Evolutionary conservation across 2,888 invertebrate genomes (phyloP), one percentile per base, ranked within the genome.

Genomic region (Trachelus stipa): DNA sequence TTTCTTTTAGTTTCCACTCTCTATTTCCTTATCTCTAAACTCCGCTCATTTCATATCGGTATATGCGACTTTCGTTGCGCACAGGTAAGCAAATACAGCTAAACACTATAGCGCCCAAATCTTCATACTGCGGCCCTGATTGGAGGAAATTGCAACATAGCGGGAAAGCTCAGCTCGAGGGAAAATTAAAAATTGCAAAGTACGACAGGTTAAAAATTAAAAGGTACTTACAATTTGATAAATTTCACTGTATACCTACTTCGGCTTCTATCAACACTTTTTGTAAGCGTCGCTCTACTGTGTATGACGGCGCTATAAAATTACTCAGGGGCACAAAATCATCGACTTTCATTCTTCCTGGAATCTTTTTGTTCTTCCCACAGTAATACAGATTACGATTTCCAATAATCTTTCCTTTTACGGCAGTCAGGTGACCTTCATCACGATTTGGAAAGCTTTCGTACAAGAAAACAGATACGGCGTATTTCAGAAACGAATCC

Each of bases 341-440:
- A 34, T 94, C 93, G 12, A 93, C 92, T 84, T 94, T 94, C 90
- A 96, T 92, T 23, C 94, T 92, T 0, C 94, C 95, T 0, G 90
- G 86, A 76, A 91, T 84, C 4, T 77, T 33, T 78, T 88, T 91
- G 0, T 80, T 79, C 0, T 77, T 34, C 0, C 88, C 98, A 34
- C 96, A 94, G 87, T 96, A 96, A 88, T 94, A 96, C 34, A 99
- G 92, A 91, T 98, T 98, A 79, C 96, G 95, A 91, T 98, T 98
- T 75, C 97, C 97, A 34, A 97, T 94, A 4, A 96, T 88, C 83
- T 93, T 92, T 1, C 94, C 92, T 87, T 98, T 95, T 23, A 97
- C 92, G 79, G 93, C 93, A 0, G 97, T 97, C 37, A 98, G 92
- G 81, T 94, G 94, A 0, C 98, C 98, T 92, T 98, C 98, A 85